Base-by-base conservation (phyloP, 2,113 vertebrate genomes). In the Cheilinus undulatus region DNA sequence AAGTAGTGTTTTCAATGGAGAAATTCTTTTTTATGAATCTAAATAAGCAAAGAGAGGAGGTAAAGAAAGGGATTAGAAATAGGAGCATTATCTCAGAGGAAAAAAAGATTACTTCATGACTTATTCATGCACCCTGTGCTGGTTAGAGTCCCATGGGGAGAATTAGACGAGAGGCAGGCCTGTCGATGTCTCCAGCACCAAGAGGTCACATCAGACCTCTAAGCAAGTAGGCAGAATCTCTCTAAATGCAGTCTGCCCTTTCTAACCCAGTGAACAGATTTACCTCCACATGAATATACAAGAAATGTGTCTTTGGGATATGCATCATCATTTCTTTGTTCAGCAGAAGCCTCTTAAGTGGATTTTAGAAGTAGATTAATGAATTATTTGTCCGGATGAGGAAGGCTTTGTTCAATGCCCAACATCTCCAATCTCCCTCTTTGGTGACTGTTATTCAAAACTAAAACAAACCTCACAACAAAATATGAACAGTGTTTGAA, bases 51-150 rank as follows among this genome's bases (percentile, higher is more conserved):
- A 12, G 68, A 46, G 40, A n/a, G 56, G 32, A 43, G 1, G 51
- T n/a, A 78, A 53, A 49, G 26, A 70, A 34, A 40, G 20, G 6
- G n/a, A 14, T 58, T 11, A 14, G 22, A 17, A 42, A 61, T 20
- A 64, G 14, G 38, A 58, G 62, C 32, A n/a, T 76, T 74, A 78
- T 63, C 65, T 86, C 69, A 52, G 64, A 88, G n/a, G 68, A 76
- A 78, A 87, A 34, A 69, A 70, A n/a, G 50, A 78, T 26, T 40
- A 64, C 49, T 58, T 88, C 76, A 92, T 93, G 78, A 78, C 61
- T 93, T 91, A 93, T 92, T 91, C 84, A 92, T 90, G 57, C 59
- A 53, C 51, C 72, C 67, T 36, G 51, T 57, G 85, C 65, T 72
- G 64, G 72, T 57, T 59, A 12, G 58, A 67, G 57, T 87, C 91